These are phyloP conservation scores for Drosophila paulistorum DNA, from an alignment of 1,140 invertebrate genomes.

Conservation along the genomic window DNA sequence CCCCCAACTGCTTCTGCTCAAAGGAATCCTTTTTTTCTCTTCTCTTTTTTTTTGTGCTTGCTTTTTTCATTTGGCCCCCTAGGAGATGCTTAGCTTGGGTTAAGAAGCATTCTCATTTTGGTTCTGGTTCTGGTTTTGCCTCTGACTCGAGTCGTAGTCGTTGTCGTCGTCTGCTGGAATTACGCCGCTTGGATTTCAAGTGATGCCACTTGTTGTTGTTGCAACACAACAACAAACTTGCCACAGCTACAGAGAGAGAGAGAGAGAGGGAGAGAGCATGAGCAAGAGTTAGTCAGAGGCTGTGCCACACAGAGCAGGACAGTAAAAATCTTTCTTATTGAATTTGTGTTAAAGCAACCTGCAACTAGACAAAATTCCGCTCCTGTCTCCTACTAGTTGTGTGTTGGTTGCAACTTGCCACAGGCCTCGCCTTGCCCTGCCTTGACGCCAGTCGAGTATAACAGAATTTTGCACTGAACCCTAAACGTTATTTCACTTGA, in stretches of 20 bases:
- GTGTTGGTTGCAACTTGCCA: constrained; percentile 51
- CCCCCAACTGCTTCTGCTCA: constrained; percentile 20
- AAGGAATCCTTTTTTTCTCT: constrained; percentile 22
- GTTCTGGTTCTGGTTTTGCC: background rate
- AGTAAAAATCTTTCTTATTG: background rate
- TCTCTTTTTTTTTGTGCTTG: background rate
- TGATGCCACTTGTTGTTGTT: constrained; percentile 66
- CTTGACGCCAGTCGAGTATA: constrained; percentile 56
- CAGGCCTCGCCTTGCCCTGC: constrained; percentile 1
- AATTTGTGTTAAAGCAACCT: background rate
- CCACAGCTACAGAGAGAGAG: background rate
- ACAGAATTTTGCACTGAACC: constrained; percentile 75
- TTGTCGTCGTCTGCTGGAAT: constrained; percentile 56
- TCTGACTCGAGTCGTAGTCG: no score
- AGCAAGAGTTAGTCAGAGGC: background rate
- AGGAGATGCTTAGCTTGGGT: constrained; percentile 50
- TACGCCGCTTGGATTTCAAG: constrained; percentile 65
- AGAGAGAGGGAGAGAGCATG: no score
- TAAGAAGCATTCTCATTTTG: constrained; percentile 63
- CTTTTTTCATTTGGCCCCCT: constrained; percentile 34
- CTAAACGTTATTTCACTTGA: constrained; percentile 41
- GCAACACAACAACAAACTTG: constrained; percentile 40
- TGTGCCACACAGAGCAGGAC: background rate
- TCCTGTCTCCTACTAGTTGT: constrained; percentile 28
- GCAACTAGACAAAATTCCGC: constrained; percentile 24